Conservation (phyloP, 2,113 vertebrate genomes). For the Boulengeromyrus knoepffleri region DNA sequence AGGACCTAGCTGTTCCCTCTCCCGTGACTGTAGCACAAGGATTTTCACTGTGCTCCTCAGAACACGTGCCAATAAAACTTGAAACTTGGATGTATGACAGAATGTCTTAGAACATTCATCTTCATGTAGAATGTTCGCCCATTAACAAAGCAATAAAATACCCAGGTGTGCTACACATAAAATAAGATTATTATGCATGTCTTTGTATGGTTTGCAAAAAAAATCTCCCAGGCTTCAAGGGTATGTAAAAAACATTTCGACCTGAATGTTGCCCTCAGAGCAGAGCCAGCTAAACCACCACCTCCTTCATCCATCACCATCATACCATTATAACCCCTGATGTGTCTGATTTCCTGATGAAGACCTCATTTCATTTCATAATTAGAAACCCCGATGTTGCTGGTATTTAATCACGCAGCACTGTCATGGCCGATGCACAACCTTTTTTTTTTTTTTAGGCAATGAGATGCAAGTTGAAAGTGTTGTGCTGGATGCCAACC, state of each 20-base stretch:
- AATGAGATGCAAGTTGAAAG: not conserved
- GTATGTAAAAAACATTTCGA: not conserved
- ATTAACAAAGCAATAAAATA: not conserved
- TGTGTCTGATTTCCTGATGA: conserved; percentile 2
- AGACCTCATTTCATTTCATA: not conserved
- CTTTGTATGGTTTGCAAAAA: not conserved
- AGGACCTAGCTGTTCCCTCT: not conserved
- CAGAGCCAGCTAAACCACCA: not conserved
- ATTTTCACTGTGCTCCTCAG: not conserved
- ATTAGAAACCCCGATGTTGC: not conserved
- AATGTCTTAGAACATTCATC: not conserved
- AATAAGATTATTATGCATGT: not conserved
- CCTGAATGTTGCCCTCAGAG: not conserved
- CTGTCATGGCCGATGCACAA: not conserved
- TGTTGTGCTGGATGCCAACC: not conserved
- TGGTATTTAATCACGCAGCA: not conserved
- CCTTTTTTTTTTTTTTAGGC: not conserved
- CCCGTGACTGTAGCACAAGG: not conserved
- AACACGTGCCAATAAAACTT: not conserved
- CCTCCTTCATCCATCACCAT: not conserved
- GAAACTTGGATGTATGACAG: not conserved
- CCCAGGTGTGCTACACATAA: not conserved
- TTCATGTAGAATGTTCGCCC: not conserved
- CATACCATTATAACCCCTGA: not conserved
- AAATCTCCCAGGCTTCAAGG: not conserved